Evolutionary conservation across 2,113 vertebrate genomes (phyloP).

Genomic region (Agelaius tricolor): DNA sequence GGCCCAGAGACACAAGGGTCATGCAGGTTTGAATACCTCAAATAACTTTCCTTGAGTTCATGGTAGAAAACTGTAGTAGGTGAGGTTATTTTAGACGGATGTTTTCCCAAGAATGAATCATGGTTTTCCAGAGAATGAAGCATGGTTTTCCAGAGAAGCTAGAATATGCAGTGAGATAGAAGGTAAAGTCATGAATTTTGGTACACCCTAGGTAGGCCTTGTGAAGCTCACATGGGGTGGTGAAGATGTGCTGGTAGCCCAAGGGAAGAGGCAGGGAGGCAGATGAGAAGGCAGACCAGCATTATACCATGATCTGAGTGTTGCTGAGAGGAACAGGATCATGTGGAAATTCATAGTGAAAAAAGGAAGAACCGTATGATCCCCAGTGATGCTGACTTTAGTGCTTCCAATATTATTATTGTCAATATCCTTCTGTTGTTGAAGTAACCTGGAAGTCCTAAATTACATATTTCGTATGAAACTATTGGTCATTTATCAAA

Average conservation of each 20-base stretch:
- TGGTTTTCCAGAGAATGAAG: neutral
- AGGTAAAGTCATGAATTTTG: neutral
- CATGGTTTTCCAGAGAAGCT: neutral
- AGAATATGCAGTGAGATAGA: neutral
- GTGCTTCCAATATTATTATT: neutral
- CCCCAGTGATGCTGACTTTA: neutral
- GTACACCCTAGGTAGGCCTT: neutral
- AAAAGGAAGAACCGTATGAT: neutral
- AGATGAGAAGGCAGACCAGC: neutral
- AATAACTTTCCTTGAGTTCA: neutral
- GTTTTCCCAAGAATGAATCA: neutral
- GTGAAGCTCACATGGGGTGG: neutral
- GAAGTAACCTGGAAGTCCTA: neutral
- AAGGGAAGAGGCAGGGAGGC: neutral
- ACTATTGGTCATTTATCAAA: neutral
- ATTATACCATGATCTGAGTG: neutral
- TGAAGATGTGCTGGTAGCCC: neutral
- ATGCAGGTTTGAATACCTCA: neutral
- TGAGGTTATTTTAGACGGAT: neutral
- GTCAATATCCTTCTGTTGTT: neutral
- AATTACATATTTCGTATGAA: neutral
- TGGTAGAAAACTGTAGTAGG: neutral
- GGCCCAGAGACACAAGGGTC: neutral
- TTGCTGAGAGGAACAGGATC: neutral
- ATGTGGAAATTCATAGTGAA: neutral